Percentiles rank a stretch among this genome's conserved stretches.
Evolutionary conservation across 2,113 vertebrate genomes (phyloP).

Genomic region (Colistium nudipinnis): DNA sequence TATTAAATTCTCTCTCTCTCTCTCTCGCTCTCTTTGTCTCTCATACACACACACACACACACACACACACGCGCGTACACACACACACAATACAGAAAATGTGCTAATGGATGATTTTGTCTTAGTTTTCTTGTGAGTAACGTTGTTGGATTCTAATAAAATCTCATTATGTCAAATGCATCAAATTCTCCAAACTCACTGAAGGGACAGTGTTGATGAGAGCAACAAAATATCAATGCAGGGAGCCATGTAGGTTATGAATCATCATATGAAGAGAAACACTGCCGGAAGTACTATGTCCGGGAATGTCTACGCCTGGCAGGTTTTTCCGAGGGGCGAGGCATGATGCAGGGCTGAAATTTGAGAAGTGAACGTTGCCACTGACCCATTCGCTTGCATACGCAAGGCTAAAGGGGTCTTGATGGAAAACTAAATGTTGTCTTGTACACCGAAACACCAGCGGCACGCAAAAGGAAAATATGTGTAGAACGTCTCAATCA

Average conservation of each 20-base stretch:
- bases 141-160: constrained; percentile 65
- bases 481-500: constrained; percentile 2
- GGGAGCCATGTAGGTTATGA: too few species aligned
- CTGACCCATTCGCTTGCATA: constrained; percentile 23
- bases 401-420: constrained; percentile 29
- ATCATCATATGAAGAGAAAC: too few species aligned
- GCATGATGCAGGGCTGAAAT: constrained; percentile 25
- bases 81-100: constrained; percentile 6
- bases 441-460: constrained; percentile 2
- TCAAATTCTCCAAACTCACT: too few species aligned
- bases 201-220: too few species aligned
- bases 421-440: constrained; percentile 37
- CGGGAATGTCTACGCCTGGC: too few species aligned
- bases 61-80: constrained; percentile 4
- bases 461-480: constrained; percentile 9
- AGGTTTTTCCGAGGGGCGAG: background rate
- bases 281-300: too few species aligned
- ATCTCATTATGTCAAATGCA: constrained; percentile 41
- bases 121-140: constrained; percentile 48
- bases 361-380: constrained; percentile 8
- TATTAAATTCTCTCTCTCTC: constrained; percentile 7
- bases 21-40: constrained; percentile 4
- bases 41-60: constrained; percentile 2
- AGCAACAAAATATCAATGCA: too few species aligned
- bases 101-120: constrained; percentile 25